Percentiles rank a stretch among this genome's conserved stretches.
These are phyloP conservation scores for Mesochorus sp. DNA, from an alignment of 2,888 invertebrate genomes.

Conservation along the genomic window DNA sequence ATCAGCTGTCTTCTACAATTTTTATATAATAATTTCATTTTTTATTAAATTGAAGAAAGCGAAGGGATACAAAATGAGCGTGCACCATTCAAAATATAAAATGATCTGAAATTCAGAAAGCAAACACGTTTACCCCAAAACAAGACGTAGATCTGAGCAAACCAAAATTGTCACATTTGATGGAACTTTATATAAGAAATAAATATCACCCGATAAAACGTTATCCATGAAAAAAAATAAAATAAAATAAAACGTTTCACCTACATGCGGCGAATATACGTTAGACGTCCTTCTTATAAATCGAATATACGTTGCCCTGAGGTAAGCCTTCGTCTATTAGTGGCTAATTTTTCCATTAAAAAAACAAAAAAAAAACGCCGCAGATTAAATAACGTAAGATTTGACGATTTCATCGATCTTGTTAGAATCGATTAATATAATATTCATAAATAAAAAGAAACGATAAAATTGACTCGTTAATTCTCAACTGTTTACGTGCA, in stretches of 20 bases:
- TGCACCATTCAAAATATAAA: conserved; percentile 15
- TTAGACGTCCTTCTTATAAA: conserved; percentile 50
- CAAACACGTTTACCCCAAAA: background rate
- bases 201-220: conserved; percentile 49
- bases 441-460: conserved; percentile 23
- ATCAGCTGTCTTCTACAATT: conserved; percentile 18
- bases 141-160: conserved; percentile 3
- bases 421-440: conserved; percentile 47
- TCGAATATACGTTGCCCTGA: conserved; percentile 53
- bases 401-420: conserved; percentile 33
- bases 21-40: conserved; percentile 1
- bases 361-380: background rate
- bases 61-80: background rate
- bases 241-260: conserved; percentile 29
- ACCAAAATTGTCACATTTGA: conserved; percentile 48
- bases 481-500: conserved; percentile 49
- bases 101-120: conserved; percentile 1
- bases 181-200: conserved; percentile 48
- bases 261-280: conserved; percentile 44
- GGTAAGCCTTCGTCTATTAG: conserved; percentile 63
- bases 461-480: conserved; percentile 54
- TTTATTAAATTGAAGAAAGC: conserved; percentile 17
- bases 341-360: conserved; percentile 39
- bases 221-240: conserved; percentile 32
- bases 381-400: conserved; percentile 15